Evolutionary conservation across 2,888 invertebrate species (phyloP), one percentile per base, ranked within the genome.

Genomic region (Alviniconcha strummeri): DNA sequence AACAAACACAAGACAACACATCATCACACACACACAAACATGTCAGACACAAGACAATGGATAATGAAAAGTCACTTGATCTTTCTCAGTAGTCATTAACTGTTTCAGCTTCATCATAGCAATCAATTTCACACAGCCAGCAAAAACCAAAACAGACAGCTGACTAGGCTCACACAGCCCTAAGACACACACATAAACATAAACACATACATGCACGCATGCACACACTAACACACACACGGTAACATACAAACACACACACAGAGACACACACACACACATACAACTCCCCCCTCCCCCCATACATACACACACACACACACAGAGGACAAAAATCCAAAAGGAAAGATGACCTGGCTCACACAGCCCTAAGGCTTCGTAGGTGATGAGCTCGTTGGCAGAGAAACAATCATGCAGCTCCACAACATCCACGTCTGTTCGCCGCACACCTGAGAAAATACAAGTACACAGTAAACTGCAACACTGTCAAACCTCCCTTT

Each of bases 361-460:
- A 92, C 99, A 99, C 8, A 99, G 94, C 76, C 99, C 98, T 52
- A 99, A 95, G 0, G 98, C 99, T 95, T 99, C 99, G 91, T 99
- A 99, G 0, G 98, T 98, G 83, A 99, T 96, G 88, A 99, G 94
- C 93, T 99, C 99, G 93, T 99, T 99, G 8, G 97, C 96, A 8
- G 99, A 98, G 94, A 99, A 99, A 94, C 99, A 99, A 93, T 99
- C 99, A 91, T 99, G 99, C 56, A 99, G 95, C 93, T 99, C 99
- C 8, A 99, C 96, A 0, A 99, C 98, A 94, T 99, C 96, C 3
- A 99, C 96, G 92, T 98, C 97, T 80, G 95, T 95, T 0, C 98
- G 97, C 79, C 95, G 96, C 82, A 96, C 95, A 76, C 96, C 96
- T 80, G 87, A 5, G 19, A 4, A n/a, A 71, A 56, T 17, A 78